Evolutionary conservation across 2,888 invertebrate species (phyloP), one percentile per base, ranked within the genome.

Genomic region (Clusia tigrina): DNA sequence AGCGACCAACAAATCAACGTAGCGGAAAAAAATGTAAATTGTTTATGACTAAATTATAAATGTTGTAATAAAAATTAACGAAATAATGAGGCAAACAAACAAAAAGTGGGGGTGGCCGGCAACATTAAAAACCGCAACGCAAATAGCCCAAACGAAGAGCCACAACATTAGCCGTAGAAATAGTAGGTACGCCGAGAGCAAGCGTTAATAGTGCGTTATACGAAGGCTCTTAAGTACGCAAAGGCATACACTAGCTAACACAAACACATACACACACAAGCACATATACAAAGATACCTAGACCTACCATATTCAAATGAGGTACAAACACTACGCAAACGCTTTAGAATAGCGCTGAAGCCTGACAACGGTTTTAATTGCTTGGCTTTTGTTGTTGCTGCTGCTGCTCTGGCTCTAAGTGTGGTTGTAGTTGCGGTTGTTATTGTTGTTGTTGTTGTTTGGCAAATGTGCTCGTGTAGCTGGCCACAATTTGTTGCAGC

Each of bases 191-290:
- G n/a, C n/a, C n/a, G n/a, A n/a, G n/a, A 71, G 70, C 63, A 69
- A 75, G 77, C 78, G 77, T 78, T 77, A 77, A 77, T 78, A 76
- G 78, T 76, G 74, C 76, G 74, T 74, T 73, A 72, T 77, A 78
- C 75, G 32, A 54, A 55, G 38, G n/a, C n/a, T n/a, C n/a, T n/a
- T n/a, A n/a, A n/a, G n/a, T n/a, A n/a, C n/a, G n/a, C 10, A 18
- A 17, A 48, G n/a, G 54, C 37, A 54, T 58, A 58, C 58, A 3
- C 20, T n/a, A 20, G 3, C 42, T 17, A 25, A 42, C 25, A 25
- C 25, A 38, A 32, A 20, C 58, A 52, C 38, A 32, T 15, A 26
- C 22, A 51, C 37, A 37, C 38, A 20, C 18, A 57, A n/a, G n/a
- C 48, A 42, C 26, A 37, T 6, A 42, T n/a, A 46, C 18, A 76